phyloP scores from a whole-genome alignment of 2,888 invertebrate genomes.

The Fragum whitleyi region DNA sequence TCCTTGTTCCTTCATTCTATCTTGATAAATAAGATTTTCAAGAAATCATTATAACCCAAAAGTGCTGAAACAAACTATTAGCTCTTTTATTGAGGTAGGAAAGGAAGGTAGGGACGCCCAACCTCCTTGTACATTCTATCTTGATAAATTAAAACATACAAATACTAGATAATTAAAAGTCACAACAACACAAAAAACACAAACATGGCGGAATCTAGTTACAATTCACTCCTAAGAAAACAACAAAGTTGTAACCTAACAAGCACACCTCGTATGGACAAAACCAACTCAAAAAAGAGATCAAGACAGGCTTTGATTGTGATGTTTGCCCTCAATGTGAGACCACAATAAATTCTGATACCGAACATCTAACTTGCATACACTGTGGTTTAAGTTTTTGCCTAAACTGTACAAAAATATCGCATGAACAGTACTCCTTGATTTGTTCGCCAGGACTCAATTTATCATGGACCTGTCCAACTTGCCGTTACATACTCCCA shows the following conservation, averaged over 20 bases:
- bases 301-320: not conserved
- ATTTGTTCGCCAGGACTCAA: not conserved
- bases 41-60: too few species aligned
- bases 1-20: too few species aligned
- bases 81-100: too few species aligned
- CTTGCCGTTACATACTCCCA: not conserved
- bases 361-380: not conserved
- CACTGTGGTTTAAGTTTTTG: constrained; percentile 5
- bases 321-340: constrained; percentile 1
- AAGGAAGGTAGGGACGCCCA: too few species aligned
- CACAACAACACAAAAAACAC: too few species aligned
- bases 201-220: too few species aligned
- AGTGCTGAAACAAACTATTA: too few species aligned
- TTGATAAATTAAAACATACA: too few species aligned
- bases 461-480: not conserved
- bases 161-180: too few species aligned
- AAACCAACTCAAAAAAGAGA: not conserved
- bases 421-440: not conserved
- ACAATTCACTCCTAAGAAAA: too few species aligned
- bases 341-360: not conserved
- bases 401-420: not conserved
- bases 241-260: not conserved
- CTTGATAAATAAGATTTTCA: too few species aligned
- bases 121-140: too few species aligned
- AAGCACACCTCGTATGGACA: not conserved